Evolutionary conservation across 2,888 invertebrate genomes (phyloP), one percentile per base, ranked within the genome.

Genomic region (Chrysodeixis includens): DNA sequence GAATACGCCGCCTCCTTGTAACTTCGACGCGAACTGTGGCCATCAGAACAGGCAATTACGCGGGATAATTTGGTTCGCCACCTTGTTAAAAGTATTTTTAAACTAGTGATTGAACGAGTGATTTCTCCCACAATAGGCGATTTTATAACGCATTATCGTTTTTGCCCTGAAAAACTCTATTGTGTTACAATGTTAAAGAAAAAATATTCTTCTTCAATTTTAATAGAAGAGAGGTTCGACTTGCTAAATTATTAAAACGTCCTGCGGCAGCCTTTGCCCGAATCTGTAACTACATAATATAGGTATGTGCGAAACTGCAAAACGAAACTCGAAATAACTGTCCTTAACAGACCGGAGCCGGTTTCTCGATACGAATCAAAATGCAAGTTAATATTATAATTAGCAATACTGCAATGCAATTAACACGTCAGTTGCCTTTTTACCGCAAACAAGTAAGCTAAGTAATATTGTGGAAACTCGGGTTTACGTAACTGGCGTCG

Each of bases 351-450:
- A 79, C 76, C 79, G 65, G 72, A 82, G 78, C 85, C 78, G 76
- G 85, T 84, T 82, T 81, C 71, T 79, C 71, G 84, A 88, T 86
- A 86, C 75, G 81, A 83, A 88, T 88, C 86, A 83, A 87, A 87
- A 87, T 82, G 85, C 86, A 83, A 84, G 78, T 81, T 86, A 82
- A 85, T 87, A 90, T 88, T 88, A 82, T 87, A 88, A 92, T 90
- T 88, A 88, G 85, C 86, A 84, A 83, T 86, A 89, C 89, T 90
- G 91, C 90, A 92, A 90, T 86, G 90, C 83, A 92, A 93, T 93
- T 92, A 93, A 88, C 89, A 88, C 91, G 90, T 90, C 91, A 89
- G 82, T 83, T 80, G 81, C 82, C 84, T 90, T 91, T 91, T 91
- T 91, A 87, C 90, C 87, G 91, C 92, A 91, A 90, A 89, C 91